Conservation (phyloP, 2,113 vertebrate species). For the Sapajus apella region DNA sequence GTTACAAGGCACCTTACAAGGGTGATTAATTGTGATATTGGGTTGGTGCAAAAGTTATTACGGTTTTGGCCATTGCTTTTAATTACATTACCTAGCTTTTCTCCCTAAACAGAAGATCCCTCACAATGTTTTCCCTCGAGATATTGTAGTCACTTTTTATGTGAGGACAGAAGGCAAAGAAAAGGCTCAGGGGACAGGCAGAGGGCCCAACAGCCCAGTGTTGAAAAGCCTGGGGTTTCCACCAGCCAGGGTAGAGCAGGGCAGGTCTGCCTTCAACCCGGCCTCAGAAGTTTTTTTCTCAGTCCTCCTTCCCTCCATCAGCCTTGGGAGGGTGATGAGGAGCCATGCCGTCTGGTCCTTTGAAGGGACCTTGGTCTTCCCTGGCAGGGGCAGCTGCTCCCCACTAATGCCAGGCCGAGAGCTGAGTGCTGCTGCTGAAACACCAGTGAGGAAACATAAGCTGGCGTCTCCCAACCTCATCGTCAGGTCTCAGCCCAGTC, state of each 20-base stretch:
- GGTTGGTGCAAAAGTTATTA: no score
- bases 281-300: not conserved
- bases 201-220: not conserved
- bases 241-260: not conserved
- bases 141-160: not conserved
- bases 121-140: not conserved
- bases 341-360: no score
- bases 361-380: not conserved
- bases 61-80: no score
- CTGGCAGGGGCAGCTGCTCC: not conserved
- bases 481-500: not conserved
- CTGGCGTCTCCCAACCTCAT: not conserved
- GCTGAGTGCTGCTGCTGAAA: not conserved
- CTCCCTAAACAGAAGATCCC: not conserved
- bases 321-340: not conserved
- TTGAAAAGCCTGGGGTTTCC: not conserved
- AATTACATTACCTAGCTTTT: not conserved
- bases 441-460: not conserved
- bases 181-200: not conserved
- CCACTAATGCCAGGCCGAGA: not conserved
- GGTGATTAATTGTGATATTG: no score
- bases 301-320: not conserved
- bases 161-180: not conserved
- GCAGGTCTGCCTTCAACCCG: not conserved
- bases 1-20: not conserved